Evolutionary conservation across 2,797 vertebrate species (phyloP), one percentile per base, ranked within the genome.

Genomic region (Rhynchotus rufescens): DNA sequence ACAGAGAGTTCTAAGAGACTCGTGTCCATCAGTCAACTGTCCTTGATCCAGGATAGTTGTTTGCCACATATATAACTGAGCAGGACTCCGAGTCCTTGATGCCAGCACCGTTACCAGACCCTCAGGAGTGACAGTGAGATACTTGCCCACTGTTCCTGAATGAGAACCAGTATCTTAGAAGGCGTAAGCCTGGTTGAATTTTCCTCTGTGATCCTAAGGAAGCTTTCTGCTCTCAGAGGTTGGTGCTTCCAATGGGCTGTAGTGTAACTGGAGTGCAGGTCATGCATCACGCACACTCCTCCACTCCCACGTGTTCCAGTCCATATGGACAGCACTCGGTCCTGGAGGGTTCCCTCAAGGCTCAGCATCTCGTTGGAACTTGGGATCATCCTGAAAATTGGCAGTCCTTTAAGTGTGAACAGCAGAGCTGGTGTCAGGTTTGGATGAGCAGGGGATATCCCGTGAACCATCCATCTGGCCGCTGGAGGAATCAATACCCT

Each of bases 401-500:
- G 32, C 79, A 76, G 17, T 34, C 20, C 60, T 88, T 57, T 38
- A 47, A 81, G 57, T 72, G 74, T 59, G 76, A 81, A 22, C 12
- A 32, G 65, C 4, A 40, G 57, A 59, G 65, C 54, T 69, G 66
- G 72, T 74, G 65, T 19, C 45, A 60, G 44, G 45, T 73, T 4
- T 5, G 67, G 60, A 73, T 71, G 71, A 89, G 83, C 83, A 92
- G 80, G 54, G 77, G 8, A 13, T 45, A 59, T 56, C 82, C 84
- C 10, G n/a, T 0, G 0, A 71, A 38, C 64, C 51, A 51, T 84
- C 93, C 93, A 85, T 95, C 92, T 90, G 92, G 89, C 65, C 26
- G 0, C 84, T 84, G 86, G 84, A 86, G 64, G 77, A 93, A 92
- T 84, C 82, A 62, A 81, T 94, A 92, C 80, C 88, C 94, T 74